A percentile compares a stretch with the other conserved stretches of the same genome.
phyloP scores from a whole-genome alignment of 2,888 invertebrate genomes.

The Trichopria drosophilae region DNA sequence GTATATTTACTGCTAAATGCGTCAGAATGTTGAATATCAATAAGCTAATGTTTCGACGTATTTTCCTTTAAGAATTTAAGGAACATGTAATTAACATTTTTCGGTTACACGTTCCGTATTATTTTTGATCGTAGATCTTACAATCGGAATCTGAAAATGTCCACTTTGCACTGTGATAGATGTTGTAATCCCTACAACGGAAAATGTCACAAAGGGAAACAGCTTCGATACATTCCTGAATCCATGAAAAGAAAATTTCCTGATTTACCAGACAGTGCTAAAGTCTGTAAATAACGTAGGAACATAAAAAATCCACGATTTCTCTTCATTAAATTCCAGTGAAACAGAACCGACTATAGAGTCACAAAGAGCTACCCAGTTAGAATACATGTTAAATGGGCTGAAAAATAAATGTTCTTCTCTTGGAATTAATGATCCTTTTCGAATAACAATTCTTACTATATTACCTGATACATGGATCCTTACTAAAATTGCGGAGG shows the following conservation, averaged over 20 bases:
- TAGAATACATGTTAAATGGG: background rate
- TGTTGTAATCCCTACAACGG: conserved; percentile 8
- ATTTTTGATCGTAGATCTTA: too few relatives aligned
- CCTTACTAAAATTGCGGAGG: conserved; percentile 5
- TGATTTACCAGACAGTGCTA: background rate
- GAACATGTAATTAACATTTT: too few relatives aligned
- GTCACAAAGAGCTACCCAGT: background rate
- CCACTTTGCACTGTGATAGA: background rate
- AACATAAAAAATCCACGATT: too few relatives aligned
- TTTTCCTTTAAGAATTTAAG: too few relatives aligned
- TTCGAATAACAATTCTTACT: conserved; percentile 17
- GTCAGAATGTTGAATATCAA: too few relatives aligned
- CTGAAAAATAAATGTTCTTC: background rate
- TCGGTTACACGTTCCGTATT: too few relatives aligned
- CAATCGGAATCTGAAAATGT: background rate
- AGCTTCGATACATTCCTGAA: conserved; percentile 4
- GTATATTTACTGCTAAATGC: too few relatives aligned
- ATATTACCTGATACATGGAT: conserved; percentile 16
- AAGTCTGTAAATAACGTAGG: conserved; percentile 3
- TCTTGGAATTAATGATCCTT: conserved; percentile 3
- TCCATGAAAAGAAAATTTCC: conserved; percentile 5
- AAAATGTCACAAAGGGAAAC: conserved; percentile 3
- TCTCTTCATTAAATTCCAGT: background rate
- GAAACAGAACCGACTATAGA: background rate
- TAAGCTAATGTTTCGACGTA: too few relatives aligned